A percentile compares a stretch with the other conserved stretches of the same genome.
These are phyloP conservation scores for Chondrosia reniformis DNA, from an alignment of 37 sponge, comb jelly and placozoan genomes.

Conservation along the genomic window DNA sequence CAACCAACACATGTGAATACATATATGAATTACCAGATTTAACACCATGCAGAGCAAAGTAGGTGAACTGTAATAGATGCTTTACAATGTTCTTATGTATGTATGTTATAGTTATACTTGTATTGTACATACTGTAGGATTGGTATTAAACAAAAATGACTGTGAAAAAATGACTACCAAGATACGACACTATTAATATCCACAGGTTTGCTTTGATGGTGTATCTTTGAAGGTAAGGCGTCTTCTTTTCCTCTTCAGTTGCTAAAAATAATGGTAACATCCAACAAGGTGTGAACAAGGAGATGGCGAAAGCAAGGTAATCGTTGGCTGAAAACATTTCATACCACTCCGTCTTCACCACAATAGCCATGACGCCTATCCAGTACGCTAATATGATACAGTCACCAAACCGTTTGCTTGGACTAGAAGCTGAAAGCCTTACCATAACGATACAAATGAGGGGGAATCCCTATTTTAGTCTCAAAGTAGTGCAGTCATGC, in stretches of 20 bases:
- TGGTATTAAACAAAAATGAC: no score
- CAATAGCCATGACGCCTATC: constrained; percentile 30
- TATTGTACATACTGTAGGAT: background rate
- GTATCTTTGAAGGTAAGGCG: constrained; percentile 35
- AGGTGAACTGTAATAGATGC: background rate
- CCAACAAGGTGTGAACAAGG: constrained; percentile 25
- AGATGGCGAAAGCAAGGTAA: constrained; percentile 27
- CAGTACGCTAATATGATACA: constrained; percentile 41
- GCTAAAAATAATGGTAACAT: constrained; percentile 34
- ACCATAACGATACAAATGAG: constrained; percentile 8
- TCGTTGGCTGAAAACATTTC: constrained; percentile 36
- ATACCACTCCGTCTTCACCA: constrained; percentile 38
- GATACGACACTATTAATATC: constrained; percentile 35
- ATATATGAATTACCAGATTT: constrained; percentile 93
- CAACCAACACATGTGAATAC: constrained; percentile 91
- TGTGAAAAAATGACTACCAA: constrained; percentile 71
- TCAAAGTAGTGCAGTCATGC: no score
- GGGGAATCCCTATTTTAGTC: constrained; percentile 1
- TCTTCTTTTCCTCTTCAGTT: constrained; percentile 18
- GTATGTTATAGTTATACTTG: background rate
- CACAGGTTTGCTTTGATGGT: constrained; percentile 53
- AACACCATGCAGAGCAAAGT: no score
- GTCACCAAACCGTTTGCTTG: constrained; percentile 56
- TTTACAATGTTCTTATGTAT: no score
- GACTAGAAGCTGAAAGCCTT: constrained; percentile 4